phyloP scores from a whole-genome alignment of 2,888 invertebrate species.

The Dryobota labecula region DNA sequence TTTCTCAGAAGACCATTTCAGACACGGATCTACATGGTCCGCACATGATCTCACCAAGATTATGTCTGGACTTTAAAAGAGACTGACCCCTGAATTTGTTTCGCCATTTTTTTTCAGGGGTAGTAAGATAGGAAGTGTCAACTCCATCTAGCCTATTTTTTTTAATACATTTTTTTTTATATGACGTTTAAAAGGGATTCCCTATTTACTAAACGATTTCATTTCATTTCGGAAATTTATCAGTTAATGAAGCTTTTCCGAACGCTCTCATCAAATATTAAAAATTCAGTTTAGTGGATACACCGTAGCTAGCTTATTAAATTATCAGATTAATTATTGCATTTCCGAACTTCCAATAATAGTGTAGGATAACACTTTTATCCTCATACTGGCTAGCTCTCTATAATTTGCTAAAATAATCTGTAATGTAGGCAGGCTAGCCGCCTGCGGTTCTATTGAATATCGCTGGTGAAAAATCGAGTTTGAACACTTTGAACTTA shows the following conservation, averaged over 20 bases:
- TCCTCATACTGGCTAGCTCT: background rate
- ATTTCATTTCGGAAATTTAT: too few relatives aligned
- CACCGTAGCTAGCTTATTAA: background rate
- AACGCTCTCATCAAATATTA: background rate
- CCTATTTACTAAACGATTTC: too few relatives aligned
- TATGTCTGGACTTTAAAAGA: too few relatives aligned
- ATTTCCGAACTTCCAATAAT: background rate
- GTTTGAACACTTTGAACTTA: conserved; percentile 6
- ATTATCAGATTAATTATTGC: background rate
- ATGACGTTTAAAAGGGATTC: too few relatives aligned
- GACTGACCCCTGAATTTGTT: too few relatives aligned
- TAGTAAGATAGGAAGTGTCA: too few relatives aligned
- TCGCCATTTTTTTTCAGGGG: too few relatives aligned
- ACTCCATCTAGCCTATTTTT: too few relatives aligned
- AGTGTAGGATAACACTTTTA: background rate
- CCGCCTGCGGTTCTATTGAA: background rate
- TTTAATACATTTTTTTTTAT: too few relatives aligned
- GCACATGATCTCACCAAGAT: too few relatives aligned
- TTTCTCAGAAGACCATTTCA: too few relatives aligned
- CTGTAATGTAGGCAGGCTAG: background rate
- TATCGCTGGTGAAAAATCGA: conserved; percentile 1
- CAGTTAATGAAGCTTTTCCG: background rate
- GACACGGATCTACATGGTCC: too few relatives aligned
- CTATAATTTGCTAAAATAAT: conserved; percentile 3
- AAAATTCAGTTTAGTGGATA: background rate